Conservation (phyloP, 2,888 invertebrate species). For the Melipona beecheii region DNA sequence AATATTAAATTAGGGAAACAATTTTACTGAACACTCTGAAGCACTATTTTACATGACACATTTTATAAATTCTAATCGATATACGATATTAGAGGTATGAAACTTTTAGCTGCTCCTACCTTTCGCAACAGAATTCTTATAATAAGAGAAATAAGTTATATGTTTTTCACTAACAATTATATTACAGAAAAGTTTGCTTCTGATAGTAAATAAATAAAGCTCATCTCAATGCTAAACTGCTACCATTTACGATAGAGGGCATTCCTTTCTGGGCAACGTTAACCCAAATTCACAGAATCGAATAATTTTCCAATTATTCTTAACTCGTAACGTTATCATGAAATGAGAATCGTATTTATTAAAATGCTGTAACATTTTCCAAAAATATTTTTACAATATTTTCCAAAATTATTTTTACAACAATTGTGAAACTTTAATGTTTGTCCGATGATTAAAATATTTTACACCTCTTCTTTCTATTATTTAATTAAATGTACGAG, state of each 20-base stretch:
- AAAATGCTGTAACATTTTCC: background rate
- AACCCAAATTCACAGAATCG: slow-evolving; percentile 36
- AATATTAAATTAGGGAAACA: slow-evolving; percentile 1
- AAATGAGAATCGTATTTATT: slow-evolving; percentile 13
- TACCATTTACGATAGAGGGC: slow-evolving; percentile 40
- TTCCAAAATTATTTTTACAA: background rate
- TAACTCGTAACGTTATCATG: background rate
- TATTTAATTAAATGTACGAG: background rate
- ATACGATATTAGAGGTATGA: background rate
- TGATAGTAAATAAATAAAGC: slow-evolving; percentile 72
- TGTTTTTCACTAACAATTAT: slow-evolving; percentile 36
- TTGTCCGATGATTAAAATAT: background rate
- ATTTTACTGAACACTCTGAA: background rate
- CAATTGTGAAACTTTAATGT: background rate
- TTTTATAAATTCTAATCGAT: slow-evolving; percentile 22
- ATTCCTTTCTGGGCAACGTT: slow-evolving; percentile 24
- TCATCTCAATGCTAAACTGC: slow-evolving; percentile 40
- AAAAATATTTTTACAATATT: background rate
- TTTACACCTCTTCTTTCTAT: background rate
- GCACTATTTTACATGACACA: slow-evolving; percentile 31
- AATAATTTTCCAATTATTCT: background rate
- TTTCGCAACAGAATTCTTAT: slow-evolving; percentile 17
- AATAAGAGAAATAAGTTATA: slow-evolving; percentile 5
- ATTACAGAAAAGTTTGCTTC: slow-evolving; percentile 40
- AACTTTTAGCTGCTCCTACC: slow-evolving; percentile 21